Percentiles rank a stretch among this genome's conserved stretches.
Conservation (phyloP, 2,113 vertebrate species). For the Grallaria varia region DNA sequence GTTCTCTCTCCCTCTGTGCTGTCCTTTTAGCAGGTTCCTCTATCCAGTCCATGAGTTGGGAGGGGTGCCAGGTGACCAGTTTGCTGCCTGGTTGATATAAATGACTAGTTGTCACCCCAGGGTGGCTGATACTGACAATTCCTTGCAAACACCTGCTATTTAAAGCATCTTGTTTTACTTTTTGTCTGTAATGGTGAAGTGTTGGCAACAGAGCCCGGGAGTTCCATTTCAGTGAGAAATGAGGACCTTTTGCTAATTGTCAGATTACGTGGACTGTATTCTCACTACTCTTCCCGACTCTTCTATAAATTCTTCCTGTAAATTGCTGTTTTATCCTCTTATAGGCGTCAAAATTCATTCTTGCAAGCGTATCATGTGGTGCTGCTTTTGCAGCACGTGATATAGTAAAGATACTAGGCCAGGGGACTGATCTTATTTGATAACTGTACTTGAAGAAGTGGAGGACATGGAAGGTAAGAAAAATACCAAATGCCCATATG, state of each 20-base stretch:
- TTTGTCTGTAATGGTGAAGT: not conserved
- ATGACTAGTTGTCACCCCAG: slow-evolving; percentile 15
- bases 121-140: not conserved
- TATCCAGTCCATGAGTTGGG: not conserved
- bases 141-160: slow-evolving; percentile 40
- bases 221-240: not conserved
- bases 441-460: not conserved
- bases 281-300: not conserved
- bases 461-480: not conserved
- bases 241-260: not conserved
- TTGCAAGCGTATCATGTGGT: not conserved
- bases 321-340: not conserved
- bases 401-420: not conserved
- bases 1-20: not conserved
- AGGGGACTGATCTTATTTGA: not conserved
- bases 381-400: not conserved
- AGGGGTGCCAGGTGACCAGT: not conserved
- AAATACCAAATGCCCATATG: not conserved
- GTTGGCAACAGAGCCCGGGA: not conserved
- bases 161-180: slow-evolving; percentile 12
- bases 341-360: not conserved
- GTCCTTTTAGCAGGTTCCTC: not conserved
- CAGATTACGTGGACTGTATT: not conserved
- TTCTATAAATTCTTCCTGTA: not conserved
- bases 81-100: slow-evolving; percentile 33